These are phyloP conservation scores for Oscheius sp. DNA, from an alignment of 2,888 invertebrate genomes.

Conservation along the genomic window DNA sequence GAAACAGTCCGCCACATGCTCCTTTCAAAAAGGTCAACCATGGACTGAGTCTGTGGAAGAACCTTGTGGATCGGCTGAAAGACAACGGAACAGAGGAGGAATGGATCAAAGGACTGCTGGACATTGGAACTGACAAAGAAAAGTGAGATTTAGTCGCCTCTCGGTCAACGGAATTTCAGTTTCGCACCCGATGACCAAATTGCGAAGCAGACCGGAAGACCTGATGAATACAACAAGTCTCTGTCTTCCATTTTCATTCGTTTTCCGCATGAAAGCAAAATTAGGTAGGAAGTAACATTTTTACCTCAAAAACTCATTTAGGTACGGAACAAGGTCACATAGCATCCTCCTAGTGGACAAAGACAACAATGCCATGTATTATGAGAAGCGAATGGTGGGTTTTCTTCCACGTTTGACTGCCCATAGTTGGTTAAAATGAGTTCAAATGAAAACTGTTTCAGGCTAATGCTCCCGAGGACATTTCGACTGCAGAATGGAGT, in stretches of 20 bases:
- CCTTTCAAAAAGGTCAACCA: slow-evolving; percentile 58
- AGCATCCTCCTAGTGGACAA: slow-evolving; percentile 56
- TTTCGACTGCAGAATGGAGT: slow-evolving; percentile 7
- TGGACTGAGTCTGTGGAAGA: slow-evolving; percentile 44
- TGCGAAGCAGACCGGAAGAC: slow-evolving; percentile 49
- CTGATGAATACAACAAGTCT: slow-evolving; percentile 43
- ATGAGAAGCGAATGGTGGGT: slow-evolving; percentile 46
- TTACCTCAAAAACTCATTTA: slow-evolving; percentile 1
- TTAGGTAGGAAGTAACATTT: slow-evolving; percentile 14
- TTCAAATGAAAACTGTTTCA: background rate
- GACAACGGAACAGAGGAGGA: slow-evolving; percentile 36
- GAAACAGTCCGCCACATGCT: slow-evolving; percentile 59
- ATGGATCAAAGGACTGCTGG: slow-evolving; percentile 41
- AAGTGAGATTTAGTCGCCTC: slow-evolving; percentile 8
- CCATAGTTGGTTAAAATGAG: too few species aligned
- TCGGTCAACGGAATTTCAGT: slow-evolving; percentile 36
- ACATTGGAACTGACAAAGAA: slow-evolving; percentile 46
- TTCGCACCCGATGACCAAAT: slow-evolving; percentile 60
- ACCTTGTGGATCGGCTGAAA: slow-evolving; percentile 27
- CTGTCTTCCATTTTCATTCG: slow-evolving; percentile 58
- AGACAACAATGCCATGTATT: slow-evolving; percentile 49
- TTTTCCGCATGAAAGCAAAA: slow-evolving; percentile 35
- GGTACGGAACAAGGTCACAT: slow-evolving; percentile 56
- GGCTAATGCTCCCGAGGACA: slow-evolving; percentile 21
- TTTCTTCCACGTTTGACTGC: background rate